Conservation (phyloP, 2,888 invertebrate species). For the Rotaria magnacalcarata region DNA sequence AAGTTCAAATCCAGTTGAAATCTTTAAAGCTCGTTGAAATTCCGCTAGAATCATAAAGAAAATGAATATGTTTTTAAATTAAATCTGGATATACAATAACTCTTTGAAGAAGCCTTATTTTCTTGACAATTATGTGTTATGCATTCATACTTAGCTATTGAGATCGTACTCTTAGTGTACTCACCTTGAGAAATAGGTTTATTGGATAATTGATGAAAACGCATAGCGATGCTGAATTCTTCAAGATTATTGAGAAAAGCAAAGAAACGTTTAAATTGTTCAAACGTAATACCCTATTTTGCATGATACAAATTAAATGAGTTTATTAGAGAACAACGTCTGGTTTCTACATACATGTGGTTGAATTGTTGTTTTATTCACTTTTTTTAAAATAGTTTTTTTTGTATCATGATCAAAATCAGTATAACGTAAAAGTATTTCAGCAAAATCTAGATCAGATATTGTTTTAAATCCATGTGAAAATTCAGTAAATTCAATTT, state of each 20-base stretch:
- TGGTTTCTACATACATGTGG: neutral
- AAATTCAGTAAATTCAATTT: constrained; percentile 91
- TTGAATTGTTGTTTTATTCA: constrained; percentile 68
- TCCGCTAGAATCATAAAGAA: constrained; percentile 69
- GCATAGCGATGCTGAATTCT: constrained; percentile 93
- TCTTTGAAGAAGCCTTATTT: too few relatives aligned
- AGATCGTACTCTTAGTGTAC: constrained; percentile 72
- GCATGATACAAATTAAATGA: neutral
- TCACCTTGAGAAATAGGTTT: constrained; percentile 85
- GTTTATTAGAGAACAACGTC: too few relatives aligned
- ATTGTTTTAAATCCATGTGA: constrained; percentile 85
- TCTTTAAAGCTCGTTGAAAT: constrained; percentile 86
- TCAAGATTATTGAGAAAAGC: constrained; percentile 93
- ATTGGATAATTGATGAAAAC: constrained; percentile 92
- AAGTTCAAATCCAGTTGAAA: constrained; percentile 82
- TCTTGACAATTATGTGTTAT: too few relatives aligned
- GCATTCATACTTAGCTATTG: too few relatives aligned
- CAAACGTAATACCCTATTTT: constrained; percentile 74
- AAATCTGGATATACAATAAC: too few relatives aligned
- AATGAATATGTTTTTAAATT: too few relatives aligned
- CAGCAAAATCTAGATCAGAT: constrained; percentile 90
- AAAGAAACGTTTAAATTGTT: constrained; percentile 90
- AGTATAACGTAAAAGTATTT: constrained; percentile 73
- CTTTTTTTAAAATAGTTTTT: constrained; percentile 80
- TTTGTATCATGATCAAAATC: constrained; percentile 76